Evolutionary conservation across 2,113 vertebrate genomes (phyloP), one percentile per base, ranked within the genome.

Genomic region (Rutilus rutilus): DNA sequence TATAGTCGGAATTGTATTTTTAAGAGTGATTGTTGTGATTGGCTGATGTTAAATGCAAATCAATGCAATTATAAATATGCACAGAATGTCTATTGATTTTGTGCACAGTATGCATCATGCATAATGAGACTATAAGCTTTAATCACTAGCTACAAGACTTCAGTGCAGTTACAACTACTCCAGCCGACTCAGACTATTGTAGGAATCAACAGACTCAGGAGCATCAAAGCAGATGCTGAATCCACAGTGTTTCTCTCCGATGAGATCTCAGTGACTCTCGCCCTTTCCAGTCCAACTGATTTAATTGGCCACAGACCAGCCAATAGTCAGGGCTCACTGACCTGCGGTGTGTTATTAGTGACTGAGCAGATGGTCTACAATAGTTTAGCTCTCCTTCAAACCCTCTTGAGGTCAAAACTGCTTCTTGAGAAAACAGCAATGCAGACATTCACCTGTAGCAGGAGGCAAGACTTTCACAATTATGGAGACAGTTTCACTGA

Each of bases 381-480:
- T 62, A 60, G 27, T 65, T n/a, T 73, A 82, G 6, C 27, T 91
- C 50, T 52, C 60, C 54, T 69, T 82, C 80, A 52, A 36, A 15
- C n/a, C 10, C 23, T 65, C 25, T 78, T 73, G 54, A 85, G 30
- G 52, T 15, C 69, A 47, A 77, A 59, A 79, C 77, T 64, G 50
- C 50, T 79, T 54, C 15, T 91, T 80, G 91, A 94, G 93, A 92
- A 91, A 78, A 82, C 6, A 1, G 86, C 88, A 90, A 90, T 88
- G 75, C 77, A 42, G 87, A 33, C 25, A 12, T 54, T 77, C 25
- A 54, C 17, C 50, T 52, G 25, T 21, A 15, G 9, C 50, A 30
- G 17, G 47, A 19, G 75, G 50, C 17, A 54, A 30, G 17, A 17
- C 73, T 47, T 50, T 50, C 23, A 25, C 14, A 54, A 30, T 52